Base-by-base conservation (phyloP, 2,888 invertebrate species). In the Lomographa bimaculata region DNA sequence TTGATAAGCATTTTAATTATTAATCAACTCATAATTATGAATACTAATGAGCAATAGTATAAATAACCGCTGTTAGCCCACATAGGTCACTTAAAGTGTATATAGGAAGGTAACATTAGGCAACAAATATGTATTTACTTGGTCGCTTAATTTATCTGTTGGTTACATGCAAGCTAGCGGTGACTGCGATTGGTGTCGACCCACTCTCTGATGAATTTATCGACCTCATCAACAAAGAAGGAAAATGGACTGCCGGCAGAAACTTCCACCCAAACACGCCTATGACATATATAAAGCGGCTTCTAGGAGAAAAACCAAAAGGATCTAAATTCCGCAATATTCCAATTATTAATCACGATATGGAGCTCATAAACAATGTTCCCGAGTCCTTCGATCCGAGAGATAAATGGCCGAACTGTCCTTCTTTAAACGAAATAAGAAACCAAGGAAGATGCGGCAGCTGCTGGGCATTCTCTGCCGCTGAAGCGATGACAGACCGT, bases 401-500 rank as follows among this genome's bases (percentile, higher is more conserved):
- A 9, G 77, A 85, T 10, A 79, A 93, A 26, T 97, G 96, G 96
- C 91, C 94, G 0, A 61, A 94, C 49, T 96, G 96, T 64, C 93
- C 94, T 0, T 93, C 95, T 0, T 91, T 96, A 45, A 73, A 77
- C 7, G 93, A 94, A 77, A 91, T 95, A 41, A 82, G 94, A 40
- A 94, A 95, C 75, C 95, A 95, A 39, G 94, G 93, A 2, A 91
- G 92, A n/a, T 96, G 96, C 70, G 96, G 96, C 8, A 95, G 95
- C 3, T 96, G 96, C 76, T 96, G 95, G 95, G 95, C 95, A 0
- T 94, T 95, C 71, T 95, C 94, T 9, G 94, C 95, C 4, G 95
- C 93, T 0, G 94, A 94, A 72, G 93, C 95, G 0, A 95, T 95
- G 92, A 93, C 94, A 1, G 96, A 96, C 76, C 86, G 96, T 30